These are phyloP conservation scores for Tokudaia muenninki DNA, from an alignment of 2,797 vertebrate genomes.

Conservation along the genomic window DNA sequence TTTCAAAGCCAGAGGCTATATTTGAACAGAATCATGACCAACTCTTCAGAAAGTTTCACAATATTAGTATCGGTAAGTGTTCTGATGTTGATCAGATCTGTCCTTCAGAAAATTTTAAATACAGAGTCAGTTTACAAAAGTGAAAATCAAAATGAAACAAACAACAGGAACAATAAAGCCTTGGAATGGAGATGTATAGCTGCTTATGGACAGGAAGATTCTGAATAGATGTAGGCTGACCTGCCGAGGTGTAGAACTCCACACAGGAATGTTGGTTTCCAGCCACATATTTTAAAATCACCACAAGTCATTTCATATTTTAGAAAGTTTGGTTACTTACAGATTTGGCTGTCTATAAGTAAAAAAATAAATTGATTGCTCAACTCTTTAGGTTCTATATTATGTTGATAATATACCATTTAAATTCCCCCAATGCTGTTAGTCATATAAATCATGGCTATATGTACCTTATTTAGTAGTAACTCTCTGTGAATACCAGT, in stretches of 20 bases:
- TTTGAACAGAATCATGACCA: background rate
- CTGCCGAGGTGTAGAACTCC: fast-evolving
- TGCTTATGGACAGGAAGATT: background rate
- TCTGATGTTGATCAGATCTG: background rate
- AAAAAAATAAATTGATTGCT: slow-evolving; percentile 57
- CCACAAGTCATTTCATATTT: background rate
- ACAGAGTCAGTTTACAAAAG: background rate
- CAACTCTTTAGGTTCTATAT: background rate
- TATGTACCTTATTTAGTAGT: background rate
- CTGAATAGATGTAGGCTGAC: too few relatives aligned
- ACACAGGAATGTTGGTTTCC: background rate
- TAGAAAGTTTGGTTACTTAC: slow-evolving; percentile 7
- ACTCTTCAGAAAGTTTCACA: background rate
- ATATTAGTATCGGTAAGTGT: background rate
- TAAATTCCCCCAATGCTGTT: background rate
- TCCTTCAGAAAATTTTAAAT: background rate
- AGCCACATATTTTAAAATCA: background rate
- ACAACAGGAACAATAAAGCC: background rate
- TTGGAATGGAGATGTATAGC: background rate
- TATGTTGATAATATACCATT: background rate
- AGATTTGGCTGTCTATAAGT: background rate
- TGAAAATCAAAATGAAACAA: background rate
- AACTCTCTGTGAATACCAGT: slow-evolving; percentile 23
- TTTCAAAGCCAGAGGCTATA: background rate
- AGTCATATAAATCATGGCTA: slow-evolving; percentile 2